Percentiles rank a stretch among this genome's conserved stretches.
Evolutionary conservation across 1,140 invertebrate genomes (phyloP).

Genomic region (Zaprionus kolodkinae): DNA sequence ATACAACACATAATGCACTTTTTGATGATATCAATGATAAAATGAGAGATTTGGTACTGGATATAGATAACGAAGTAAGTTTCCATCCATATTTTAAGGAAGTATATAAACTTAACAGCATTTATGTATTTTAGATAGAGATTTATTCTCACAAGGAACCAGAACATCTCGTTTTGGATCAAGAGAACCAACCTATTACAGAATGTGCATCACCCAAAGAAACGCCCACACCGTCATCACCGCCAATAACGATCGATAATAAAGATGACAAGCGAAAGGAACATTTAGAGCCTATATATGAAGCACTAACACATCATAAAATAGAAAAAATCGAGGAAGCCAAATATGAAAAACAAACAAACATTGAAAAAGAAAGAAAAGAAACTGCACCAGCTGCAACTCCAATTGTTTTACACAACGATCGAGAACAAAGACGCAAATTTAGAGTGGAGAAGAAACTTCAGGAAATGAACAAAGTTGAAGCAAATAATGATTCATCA

Average conservation of each 20-base stretch:
- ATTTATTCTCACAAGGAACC: slow-evolving; percentile 46
- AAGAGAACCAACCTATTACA: slow-evolving; percentile 76
- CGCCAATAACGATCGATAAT: slow-evolving; percentile 37
- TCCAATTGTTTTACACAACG: slow-evolving; percentile 56
- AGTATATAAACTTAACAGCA: not conserved
- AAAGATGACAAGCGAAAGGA: not conserved
- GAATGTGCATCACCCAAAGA: slow-evolving; percentile 87
- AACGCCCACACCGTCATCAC: slow-evolving; percentile 89
- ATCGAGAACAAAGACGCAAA: slow-evolving; percentile 91
- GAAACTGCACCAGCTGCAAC: not conserved
- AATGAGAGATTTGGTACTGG: slow-evolving; percentile 92
- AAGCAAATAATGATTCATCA: slow-evolving; percentile 85
- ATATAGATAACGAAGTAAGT: slow-evolving; percentile 88
- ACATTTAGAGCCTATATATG: slow-evolving; percentile 91
- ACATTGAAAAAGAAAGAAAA: slow-evolving; percentile 16
- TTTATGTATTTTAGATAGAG: slow-evolving; percentile 47
- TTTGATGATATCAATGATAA: slow-evolving; percentile 94
- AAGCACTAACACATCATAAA: slow-evolving; percentile 86
- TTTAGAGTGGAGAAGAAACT: slow-evolving; percentile 93
- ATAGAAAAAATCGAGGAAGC: slow-evolving; percentile 11
- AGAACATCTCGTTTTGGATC: not conserved
- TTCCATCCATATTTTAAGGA: not conserved
- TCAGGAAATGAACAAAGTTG: slow-evolving; percentile 88
- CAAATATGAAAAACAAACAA: slow-evolving; percentile 7
- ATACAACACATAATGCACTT: slow-evolving; percentile 85